A percentile compares a stretch with the other conserved stretches of the same genome.
Conservation (phyloP, 1,140 invertebrate genomes). For the Drosophila micromelanica region DNA sequence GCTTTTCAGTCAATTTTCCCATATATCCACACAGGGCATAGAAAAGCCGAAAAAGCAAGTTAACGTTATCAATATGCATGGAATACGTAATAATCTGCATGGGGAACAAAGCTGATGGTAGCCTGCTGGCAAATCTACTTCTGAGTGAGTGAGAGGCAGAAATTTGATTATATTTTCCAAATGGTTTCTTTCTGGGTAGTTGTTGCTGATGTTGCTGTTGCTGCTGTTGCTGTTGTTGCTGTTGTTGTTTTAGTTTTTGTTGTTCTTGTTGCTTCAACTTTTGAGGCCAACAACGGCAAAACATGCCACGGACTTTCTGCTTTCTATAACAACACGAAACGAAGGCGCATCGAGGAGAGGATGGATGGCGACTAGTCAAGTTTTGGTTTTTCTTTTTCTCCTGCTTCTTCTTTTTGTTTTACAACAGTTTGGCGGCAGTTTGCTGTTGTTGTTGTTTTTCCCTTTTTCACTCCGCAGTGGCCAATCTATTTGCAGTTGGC, state of each 20-base stretch:
- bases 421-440: slow-evolving; percentile 43
- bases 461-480: background rate
- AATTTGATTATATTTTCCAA: slow-evolving; percentile 76
- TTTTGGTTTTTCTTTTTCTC: slow-evolving; percentile 19
- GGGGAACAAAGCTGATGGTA: slow-evolving; percentile 3
- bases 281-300: slow-evolving; percentile 50
- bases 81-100: slow-evolving; percentile 46
- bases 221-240: slow-evolving; percentile 4
- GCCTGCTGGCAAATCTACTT: slow-evolving; percentile 3
- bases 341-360: slow-evolving; percentile 28
- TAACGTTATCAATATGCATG: slow-evolving; percentile 66
- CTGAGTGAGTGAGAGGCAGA: slow-evolving; percentile 24
- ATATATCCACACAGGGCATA: slow-evolving; percentile 15
- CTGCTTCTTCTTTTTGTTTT: slow-evolving; percentile 38
- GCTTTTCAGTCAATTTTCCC: too few species aligned
- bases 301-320: slow-evolving; percentile 59
- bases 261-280: slow-evolving; percentile 33
- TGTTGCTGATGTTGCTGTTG: slow-evolving; percentile 12
- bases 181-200: slow-evolving; percentile 59
- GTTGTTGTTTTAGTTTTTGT: slow-evolving; percentile 21
- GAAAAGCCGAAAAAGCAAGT: slow-evolving; percentile 26
- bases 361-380: slow-evolving; percentile 34
- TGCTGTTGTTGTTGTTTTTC: slow-evolving; percentile 1
- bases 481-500: background rate
- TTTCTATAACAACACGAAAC: slow-evolving; percentile 43